Percentiles rank a stretch among this genome's conserved stretches.
phyloP scores from a whole-genome alignment of 2,797 vertebrate genomes.

The Coregonus ussuriensis region DNA sequence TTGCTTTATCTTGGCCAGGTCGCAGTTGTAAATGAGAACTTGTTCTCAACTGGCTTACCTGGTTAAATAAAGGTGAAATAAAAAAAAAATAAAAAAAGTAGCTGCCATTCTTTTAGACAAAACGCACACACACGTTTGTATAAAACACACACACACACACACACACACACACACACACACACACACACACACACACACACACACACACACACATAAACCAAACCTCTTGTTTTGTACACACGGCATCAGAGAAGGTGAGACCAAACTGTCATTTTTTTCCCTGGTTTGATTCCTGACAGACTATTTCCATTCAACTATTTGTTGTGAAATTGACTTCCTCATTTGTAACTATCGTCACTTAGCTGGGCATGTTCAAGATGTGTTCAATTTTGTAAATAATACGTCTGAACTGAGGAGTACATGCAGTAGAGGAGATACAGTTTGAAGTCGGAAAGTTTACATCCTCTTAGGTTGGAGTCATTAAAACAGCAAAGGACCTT shows the following conservation, averaged over 20 bases:
- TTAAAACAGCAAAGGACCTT: too few species aligned
- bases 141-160: constrained; percentile 5
- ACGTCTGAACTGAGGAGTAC: not conserved
- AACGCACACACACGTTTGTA: not conserved
- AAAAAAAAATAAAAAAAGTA: not conserved
- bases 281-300: not conserved
- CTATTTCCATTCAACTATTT: not conserved
- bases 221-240: not conserved
- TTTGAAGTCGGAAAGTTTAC: too few species aligned
- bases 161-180: constrained; percentile 11
- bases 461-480: too few species aligned
- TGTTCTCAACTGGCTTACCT: too few species aligned
- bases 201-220: not conserved
- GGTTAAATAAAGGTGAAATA: too few species aligned
- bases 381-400: not conserved
- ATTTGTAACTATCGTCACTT: not conserved
- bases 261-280: too few species aligned
- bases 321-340: not conserved
- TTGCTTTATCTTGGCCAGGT: too few species aligned
- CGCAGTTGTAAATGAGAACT: too few species aligned
- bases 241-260: not conserved
- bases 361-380: not conserved
- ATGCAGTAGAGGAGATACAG: not conserved
- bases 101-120: constrained; percentile 39
- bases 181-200: constrained; percentile 4